phyloP scores from a whole-genome alignment of 2,113 vertebrate genomes.

The Paradoxurus hermaphroditus region DNA sequence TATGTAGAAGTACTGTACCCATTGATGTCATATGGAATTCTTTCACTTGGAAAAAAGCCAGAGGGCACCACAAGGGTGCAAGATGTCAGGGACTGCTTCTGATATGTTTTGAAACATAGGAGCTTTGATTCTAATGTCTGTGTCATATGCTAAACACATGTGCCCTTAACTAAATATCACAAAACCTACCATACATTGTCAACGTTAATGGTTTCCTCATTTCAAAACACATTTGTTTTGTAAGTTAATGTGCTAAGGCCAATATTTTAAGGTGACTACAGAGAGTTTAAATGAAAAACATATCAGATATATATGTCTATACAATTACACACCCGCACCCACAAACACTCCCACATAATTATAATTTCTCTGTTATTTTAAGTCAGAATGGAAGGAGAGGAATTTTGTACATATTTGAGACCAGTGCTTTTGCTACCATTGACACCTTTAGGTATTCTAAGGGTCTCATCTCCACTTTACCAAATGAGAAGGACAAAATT shows the following conservation, averaged over 20 bases:
- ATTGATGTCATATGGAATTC: conserved; percentile 6
- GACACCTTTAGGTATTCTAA: not conserved
- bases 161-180: conserved; percentile 67
- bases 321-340: not conserved
- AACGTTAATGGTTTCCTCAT: conserved; percentile 72
- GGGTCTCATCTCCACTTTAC: not conserved
- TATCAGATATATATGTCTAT: not conserved
- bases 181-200: conserved; percentile 65
- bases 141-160: conserved; percentile 74
- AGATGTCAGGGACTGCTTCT: conserved; percentile 15
- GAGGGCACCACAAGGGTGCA: not conserved
- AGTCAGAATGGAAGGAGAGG: conserved; percentile 6
- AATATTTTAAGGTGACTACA: conserved; percentile 68
- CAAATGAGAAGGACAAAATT: not conserved
- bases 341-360: not conserved
- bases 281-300: conserved; percentile 67
- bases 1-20: not conserved
- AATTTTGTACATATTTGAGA: not conserved
- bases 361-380: not conserved
- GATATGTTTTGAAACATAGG: conserved; percentile 56
- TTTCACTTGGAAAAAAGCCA: conserved; percentile 32
- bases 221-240: conserved; percentile 68
- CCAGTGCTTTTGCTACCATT: not conserved
- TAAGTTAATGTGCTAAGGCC: conserved; percentile 50
- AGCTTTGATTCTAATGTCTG: conserved; percentile 63